These are phyloP conservation scores for Lepidurus packardi DNA, from an alignment of 1,140 invertebrate species.

Conservation along the genomic window DNA sequence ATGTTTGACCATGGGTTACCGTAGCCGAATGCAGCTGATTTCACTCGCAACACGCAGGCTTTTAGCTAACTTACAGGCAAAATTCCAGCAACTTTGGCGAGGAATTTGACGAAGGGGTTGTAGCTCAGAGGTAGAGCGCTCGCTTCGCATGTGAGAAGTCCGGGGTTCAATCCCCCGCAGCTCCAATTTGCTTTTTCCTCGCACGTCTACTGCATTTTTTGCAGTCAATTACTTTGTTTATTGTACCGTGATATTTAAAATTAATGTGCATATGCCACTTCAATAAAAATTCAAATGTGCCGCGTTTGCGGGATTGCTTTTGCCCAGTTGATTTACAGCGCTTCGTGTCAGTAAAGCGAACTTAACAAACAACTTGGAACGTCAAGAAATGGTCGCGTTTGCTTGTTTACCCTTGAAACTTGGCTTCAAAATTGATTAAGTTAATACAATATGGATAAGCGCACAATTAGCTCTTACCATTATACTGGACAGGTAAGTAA, in stretches of 20 bases:
- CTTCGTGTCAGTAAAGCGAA: too few species aligned
- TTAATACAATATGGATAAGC: background rate
- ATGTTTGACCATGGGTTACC: too few species aligned
- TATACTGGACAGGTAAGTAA: background rate
- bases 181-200: background rate
- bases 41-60: background rate
- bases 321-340: too few species aligned
- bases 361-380: background rate
- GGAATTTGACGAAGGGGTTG: slow-evolving; percentile 29
- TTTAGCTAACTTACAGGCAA: background rate
- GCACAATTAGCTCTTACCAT: background rate
- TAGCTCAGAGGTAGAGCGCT: slow-evolving; percentile 38
- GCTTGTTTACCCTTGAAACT: background rate
- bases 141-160: slow-evolving; percentile 38
- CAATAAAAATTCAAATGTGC: too few species aligned
- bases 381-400: background rate
- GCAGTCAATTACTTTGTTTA: background rate
- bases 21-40: too few species aligned
- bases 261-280: too few species aligned
- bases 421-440: background rate
- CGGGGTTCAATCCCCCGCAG: slow-evolving; percentile 37
- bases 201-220: background rate
- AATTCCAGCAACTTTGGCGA: background rate
- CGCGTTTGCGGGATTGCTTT: too few species aligned
- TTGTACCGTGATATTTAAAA: too few species aligned